Conservation (phyloP, 1,140 invertebrate genomes). For the Nomia melanderi region DNA sequence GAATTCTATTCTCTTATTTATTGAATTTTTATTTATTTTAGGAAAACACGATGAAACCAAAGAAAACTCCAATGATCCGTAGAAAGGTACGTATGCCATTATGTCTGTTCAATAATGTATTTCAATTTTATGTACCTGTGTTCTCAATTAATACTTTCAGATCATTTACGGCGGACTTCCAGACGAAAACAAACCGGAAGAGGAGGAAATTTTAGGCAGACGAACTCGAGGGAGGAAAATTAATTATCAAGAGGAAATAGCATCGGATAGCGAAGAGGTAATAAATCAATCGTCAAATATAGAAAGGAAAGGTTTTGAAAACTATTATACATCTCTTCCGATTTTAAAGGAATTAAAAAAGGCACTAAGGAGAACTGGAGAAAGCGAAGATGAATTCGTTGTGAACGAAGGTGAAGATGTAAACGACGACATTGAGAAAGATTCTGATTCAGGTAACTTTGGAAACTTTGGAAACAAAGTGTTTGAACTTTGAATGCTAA, state of each 20-base stretch:
- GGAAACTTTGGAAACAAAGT: not conserved
- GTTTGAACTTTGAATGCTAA: not conserved
- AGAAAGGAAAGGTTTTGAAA: not conserved
- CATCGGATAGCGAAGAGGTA: constrained; percentile 86
- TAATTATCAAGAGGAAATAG: constrained; percentile 86
- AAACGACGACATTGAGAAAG: constrained; percentile 80
- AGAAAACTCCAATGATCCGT: constrained; percentile 71
- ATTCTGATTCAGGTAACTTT: constrained; percentile 78
- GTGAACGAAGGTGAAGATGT: constrained; percentile 81
- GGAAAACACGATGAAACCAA: constrained; percentile 63
- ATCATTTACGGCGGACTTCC: constrained; percentile 82
- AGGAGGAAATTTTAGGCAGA: constrained; percentile 79
- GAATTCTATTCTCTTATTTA: not conserved
- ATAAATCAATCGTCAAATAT: constrained; percentile 8
- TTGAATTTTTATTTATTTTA: constrained; percentile 31
- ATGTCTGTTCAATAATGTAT: not conserved
- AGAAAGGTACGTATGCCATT: constrained; percentile 69
- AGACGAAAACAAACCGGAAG: constrained; percentile 78
- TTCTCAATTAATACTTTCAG: constrained; percentile 59
- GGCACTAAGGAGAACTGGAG: constrained; percentile 78
- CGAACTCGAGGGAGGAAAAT: constrained; percentile 87
- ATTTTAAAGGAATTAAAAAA: constrained; percentile 77
- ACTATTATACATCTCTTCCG: not conserved
- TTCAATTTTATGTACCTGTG: not conserved
- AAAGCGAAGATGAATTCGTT: constrained; percentile 83